Percentiles rank a stretch among this genome's conserved stretches.
phyloP scores from a whole-genome alignment of 2,113 vertebrate species.

The Spermophilus dauricus region DNA sequence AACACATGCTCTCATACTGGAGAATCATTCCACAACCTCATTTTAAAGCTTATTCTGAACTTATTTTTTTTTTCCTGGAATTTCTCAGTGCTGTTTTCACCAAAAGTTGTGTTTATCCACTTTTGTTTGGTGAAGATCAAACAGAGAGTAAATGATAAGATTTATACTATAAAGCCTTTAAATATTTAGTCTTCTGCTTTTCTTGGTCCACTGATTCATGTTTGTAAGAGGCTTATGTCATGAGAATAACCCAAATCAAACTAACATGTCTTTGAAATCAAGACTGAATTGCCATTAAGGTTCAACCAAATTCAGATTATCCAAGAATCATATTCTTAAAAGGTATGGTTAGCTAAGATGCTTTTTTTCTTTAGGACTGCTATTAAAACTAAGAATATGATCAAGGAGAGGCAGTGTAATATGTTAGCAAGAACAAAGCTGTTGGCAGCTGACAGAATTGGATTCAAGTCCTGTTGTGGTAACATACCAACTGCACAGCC shows the following conservation, averaged over 20 bases:
- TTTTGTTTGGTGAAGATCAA: not conserved
- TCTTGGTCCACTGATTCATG: not conserved
- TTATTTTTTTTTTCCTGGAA: not conserved
- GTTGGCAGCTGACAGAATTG: not conserved
- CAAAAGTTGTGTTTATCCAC: not conserved
- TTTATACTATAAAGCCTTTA: not conserved
- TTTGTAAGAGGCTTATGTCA: not conserved
- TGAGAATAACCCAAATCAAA: not conserved
- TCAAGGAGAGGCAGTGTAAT: not conserved
- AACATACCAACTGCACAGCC: not conserved
- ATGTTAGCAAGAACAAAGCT: constrained; percentile 1
- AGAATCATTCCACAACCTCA: not conserved
- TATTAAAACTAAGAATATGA: constrained; percentile 11
- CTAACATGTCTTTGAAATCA: constrained; percentile 11
- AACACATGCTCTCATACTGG: not conserved
- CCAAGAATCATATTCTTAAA: not conserved
- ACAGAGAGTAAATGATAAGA: not conserved
- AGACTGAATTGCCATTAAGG: not conserved
- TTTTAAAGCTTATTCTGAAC: not conserved
- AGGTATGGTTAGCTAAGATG: not conserved
- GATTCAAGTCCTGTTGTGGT: not conserved
- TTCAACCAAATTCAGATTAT: constrained; percentile 27
- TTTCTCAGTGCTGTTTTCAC: constrained; percentile 43
- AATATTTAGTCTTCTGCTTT: not conserved
- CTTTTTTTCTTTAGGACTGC: not conserved